Evolutionary conservation across 1,140 invertebrate species (phyloP).

Genomic region (Lasaia peninsularis): DNA sequence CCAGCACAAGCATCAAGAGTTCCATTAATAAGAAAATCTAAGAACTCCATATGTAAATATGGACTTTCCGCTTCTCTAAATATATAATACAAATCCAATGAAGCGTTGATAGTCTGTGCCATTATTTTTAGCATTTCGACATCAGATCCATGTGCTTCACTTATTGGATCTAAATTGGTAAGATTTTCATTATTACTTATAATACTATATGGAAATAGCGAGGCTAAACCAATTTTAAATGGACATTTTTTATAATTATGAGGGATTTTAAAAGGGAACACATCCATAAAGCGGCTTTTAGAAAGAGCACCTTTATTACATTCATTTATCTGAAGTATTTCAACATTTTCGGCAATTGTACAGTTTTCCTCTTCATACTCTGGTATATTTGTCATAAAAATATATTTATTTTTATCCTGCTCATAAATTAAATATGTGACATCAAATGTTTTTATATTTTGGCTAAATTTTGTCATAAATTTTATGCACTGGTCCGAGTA

Average conservation of each 20-base stretch:
- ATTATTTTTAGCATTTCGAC: conserved; percentile 54
- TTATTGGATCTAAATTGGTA: conserved; percentile 35
- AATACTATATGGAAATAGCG: conserved; percentile 42
- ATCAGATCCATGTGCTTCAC: conserved; percentile 41
- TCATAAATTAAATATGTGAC: conserved; percentile 8
- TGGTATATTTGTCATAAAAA: neutral
- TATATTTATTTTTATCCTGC: neutral
- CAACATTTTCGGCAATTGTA: neutral
- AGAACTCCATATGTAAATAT: conserved; percentile 32
- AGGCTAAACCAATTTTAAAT: conserved; percentile 44
- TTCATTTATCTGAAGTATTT: conserved; percentile 27
- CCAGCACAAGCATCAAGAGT: conserved; percentile 53
- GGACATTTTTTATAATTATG: conserved; percentile 45
- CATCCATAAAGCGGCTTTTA: conserved; percentile 10
- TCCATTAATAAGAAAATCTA: conserved; percentile 42
- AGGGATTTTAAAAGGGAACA: conserved; percentile 38
- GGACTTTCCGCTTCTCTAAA: conserved; percentile 25
- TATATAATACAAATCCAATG: conserved; percentile 37
- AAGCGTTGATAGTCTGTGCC: conserved; percentile 42
- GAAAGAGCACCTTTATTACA: conserved; percentile 32
- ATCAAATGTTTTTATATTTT: neutral
- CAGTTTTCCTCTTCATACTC: neutral
- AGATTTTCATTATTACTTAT: conserved; percentile 30
- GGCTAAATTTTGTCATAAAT: neutral
- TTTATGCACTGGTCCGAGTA: neutral